These are phyloP conservation scores for Amphipoea lucens DNA, from an alignment of 2,888 invertebrate genomes.

Conservation along the genomic window DNA sequence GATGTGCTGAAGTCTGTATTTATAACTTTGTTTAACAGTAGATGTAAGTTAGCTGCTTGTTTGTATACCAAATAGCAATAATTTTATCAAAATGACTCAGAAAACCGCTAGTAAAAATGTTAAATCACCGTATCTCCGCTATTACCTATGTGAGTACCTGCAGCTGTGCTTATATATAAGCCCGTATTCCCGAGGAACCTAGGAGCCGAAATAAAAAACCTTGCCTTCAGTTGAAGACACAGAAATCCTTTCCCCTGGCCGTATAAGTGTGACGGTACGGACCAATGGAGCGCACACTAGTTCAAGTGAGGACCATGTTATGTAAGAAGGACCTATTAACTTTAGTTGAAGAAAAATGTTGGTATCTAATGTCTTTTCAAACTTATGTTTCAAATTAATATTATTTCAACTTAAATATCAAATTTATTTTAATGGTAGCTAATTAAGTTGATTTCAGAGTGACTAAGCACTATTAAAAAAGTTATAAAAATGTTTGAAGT, in stretches of 20 bases:
- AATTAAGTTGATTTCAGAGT: too few species aligned
- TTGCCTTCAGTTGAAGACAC: constrained; percentile 49
- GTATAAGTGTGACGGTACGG: constrained; percentile 55
- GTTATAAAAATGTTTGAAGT: too few species aligned
- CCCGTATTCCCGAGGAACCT: constrained; percentile 4
- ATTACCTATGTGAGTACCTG: background rate
- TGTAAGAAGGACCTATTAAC: constrained; percentile 23
- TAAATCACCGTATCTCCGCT: too few species aligned
- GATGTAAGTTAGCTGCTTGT: background rate
- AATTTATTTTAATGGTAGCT: too few species aligned
- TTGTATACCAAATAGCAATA: background rate
- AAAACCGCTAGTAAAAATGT: background rate
- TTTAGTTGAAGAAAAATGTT: background rate
- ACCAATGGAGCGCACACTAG: constrained; percentile 57
- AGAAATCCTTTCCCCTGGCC: constrained; percentile 59
- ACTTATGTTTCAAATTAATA: too few species aligned
- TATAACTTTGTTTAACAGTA: background rate
- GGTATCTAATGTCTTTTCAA: background rate
- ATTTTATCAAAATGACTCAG: background rate
- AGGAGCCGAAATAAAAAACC: constrained; percentile 41
- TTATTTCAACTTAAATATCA: too few species aligned
- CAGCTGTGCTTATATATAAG: constrained; percentile 17
- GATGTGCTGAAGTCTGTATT: too few species aligned
- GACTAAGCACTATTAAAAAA: too few species aligned
- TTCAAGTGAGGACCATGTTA: constrained; percentile 41